Evolutionary conservation across 2,113 vertebrate genomes (phyloP), one percentile per base, ranked within the genome.

Genomic region (Scomber colias): DNA sequence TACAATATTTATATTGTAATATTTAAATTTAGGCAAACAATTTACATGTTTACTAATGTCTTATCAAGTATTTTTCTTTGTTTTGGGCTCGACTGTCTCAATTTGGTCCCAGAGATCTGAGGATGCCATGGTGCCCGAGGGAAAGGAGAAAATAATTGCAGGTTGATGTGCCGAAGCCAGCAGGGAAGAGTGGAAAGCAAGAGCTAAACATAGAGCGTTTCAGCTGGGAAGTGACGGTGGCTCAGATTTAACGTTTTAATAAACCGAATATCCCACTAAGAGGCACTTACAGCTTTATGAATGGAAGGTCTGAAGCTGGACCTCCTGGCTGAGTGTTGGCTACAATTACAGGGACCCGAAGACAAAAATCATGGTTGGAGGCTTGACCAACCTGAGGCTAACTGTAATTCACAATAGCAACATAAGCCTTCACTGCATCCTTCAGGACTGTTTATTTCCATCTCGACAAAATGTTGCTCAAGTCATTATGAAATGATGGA

Each of bases 191-290:
- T 75, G 70, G 83, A 90, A 92, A 81, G 59, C 75, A 74, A 64
- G 40, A 78, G 62, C 89, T 94, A 94, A 94, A 92, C 82, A 93
- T 94, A 92, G 87, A 77, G 68, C 55, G 57, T 75, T 84, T 84
- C 64, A 84, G 79, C 83, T 75, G 81, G 87, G 88, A 92, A 89
- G 87, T 92, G 75, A 90, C 61, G 61, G 76, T 78, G 79, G 74
- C 77, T 81, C 69, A 87, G 82, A 92, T 93, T 86, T 84, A 92
- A 89, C 78, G 30, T 90, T 95, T 94, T 93, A 94, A 92, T 95
- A 94, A 93, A 94, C 88, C 85, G 53, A 89, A 87, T 77, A 70
- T 30, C 78, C 92, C 94, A 94, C 94, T 94, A 94, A 95, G 73
- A 92, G 91, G 88, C 89, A 90, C 79, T 88, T 92, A 15, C 30